Conservation (phyloP, 2,888 invertebrate genomes). For the Microplitis manilae region DNA sequence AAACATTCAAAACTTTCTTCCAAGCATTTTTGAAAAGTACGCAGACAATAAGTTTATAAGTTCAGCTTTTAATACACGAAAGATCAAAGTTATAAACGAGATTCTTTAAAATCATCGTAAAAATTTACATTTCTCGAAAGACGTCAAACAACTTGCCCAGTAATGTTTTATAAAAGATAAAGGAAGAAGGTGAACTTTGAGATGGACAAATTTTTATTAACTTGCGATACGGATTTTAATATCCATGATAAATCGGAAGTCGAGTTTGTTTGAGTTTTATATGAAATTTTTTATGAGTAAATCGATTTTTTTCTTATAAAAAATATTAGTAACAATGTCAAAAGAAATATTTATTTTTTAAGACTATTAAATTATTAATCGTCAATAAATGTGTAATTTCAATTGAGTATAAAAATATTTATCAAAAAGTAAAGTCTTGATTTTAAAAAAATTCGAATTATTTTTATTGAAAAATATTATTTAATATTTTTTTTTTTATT, state of each 20-base stretch:
- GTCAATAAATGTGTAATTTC: no score
- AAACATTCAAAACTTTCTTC: no score
- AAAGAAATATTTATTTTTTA: not conserved
- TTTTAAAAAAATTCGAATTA: no score
- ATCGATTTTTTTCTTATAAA: not conserved
- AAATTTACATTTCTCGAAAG: not conserved
- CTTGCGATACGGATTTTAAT: not conserved
- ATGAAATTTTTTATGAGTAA: not conserved
- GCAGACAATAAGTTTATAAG: not conserved
- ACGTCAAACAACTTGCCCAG: not conserved
- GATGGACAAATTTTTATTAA: conserved; percentile 16
- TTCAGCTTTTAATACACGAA: not conserved
- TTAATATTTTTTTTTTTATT: no score
- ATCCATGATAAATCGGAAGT: not conserved
- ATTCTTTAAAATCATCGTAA: conserved; percentile 9
- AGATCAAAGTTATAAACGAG: not conserved
- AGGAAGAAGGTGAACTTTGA: not conserved
- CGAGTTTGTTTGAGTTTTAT: not conserved
- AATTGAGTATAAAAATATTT: no score
- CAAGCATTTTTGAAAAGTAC: not conserved
- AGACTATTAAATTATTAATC: no score
- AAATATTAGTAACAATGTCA: no score
- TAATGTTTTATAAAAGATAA: not conserved
- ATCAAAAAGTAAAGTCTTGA: no score
- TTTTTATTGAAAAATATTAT: no score